These are phyloP conservation scores for Gallinago solitaria DNA, from an alignment of 2,797 vertebrate genomes.

Conservation along the genomic window DNA sequence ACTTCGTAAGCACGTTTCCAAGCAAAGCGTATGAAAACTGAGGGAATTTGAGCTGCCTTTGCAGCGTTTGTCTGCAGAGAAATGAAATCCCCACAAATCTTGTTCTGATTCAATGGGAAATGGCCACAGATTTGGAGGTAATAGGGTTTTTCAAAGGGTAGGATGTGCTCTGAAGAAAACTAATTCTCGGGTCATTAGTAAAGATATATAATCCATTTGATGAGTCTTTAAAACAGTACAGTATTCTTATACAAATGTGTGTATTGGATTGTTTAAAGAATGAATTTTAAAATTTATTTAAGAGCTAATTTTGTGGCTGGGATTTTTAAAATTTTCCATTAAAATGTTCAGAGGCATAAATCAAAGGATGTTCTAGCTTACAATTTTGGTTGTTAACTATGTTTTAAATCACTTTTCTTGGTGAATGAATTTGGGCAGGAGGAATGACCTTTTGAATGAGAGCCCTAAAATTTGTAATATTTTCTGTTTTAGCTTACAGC, in stretches of 20 bases:
- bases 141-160: neutral
- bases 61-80: neutral
- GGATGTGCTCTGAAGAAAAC: neutral
- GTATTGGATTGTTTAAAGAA: neutral
- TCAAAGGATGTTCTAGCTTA: neutral
- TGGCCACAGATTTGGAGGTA: neutral
- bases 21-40: neutral
- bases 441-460: neutral
- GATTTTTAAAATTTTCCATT: neutral
- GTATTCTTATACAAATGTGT: neutral
- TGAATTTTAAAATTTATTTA: neutral
- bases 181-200: neutral
- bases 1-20: neutral
- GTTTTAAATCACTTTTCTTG: neutral
- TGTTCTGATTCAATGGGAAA: neutral
- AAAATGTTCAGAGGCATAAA: neutral
- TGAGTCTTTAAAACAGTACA: neutral
- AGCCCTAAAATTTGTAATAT: neutral
- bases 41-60: neutral
- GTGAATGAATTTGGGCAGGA: neutral
- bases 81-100: neutral
- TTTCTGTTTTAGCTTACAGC: neutral
- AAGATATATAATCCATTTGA: neutral
- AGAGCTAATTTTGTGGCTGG: neutral
- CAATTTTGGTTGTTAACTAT: neutral